Evolutionary conservation across 2,113 vertebrate species (phyloP), one percentile per base, ranked within the genome.

Genomic region (Protobothrops mucrosquamatus): DNA sequence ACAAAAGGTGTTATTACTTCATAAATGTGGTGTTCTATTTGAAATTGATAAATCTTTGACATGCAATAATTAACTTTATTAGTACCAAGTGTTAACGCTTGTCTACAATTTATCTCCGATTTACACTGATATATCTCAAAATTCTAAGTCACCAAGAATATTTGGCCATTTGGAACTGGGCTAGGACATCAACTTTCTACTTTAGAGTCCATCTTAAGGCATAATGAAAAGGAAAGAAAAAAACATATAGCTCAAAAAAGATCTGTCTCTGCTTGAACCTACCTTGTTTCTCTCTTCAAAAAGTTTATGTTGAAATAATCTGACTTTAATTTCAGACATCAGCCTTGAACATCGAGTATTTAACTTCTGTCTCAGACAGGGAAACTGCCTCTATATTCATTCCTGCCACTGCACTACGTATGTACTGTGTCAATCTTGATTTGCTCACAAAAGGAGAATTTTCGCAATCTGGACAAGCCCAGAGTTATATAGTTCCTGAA

Each of bases 401-500:
- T 89, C 52, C 87, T 92, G 64, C 85, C 54, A 89, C 86, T 55
- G 88, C 23, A 18, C 92, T 87, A 69, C 39, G 46, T 11, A 69
- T 54, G 46, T 11, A 89, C 52, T 48, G 22, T 18, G 56, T 92
- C 74, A 22, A 5, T 52, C 94, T 92, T 93, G 91, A 92, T 94
- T 94, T 91, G 61, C 92, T 93, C 57, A 69, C 57, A 91, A 92
- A 23, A 46, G 0, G 29, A 91, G 11, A 26, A 52, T 92, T 93
- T 95, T 95, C 91, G 61, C 91, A 95, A 93, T 54, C 15, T 56
- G 90, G 61, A 92, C 11, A 52, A 61, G 54, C 56, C 93, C 64
- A 85, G 86, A 81, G 29, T 87, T 89, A 92, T 91, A 91, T 55
- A 87, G 93, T 94, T 96, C 54, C 59, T 96, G 93, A 95, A 95